Evolutionary conservation across 2,113 vertebrate genomes (phyloP).

Genomic region (Cinclus mexicanus): DNA sequence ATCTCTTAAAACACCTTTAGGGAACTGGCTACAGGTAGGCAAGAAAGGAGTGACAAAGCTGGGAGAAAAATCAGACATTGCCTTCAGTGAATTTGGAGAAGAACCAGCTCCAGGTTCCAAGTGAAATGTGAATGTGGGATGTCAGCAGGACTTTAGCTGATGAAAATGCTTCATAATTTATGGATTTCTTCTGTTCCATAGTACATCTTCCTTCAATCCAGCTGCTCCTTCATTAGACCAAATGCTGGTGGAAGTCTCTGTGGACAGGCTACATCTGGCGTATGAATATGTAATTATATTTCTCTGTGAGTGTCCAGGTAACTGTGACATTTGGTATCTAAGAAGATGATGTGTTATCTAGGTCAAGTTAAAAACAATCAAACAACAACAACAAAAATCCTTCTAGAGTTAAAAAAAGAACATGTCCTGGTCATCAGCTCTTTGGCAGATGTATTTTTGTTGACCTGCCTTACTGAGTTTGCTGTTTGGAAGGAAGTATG

Average conservation of each 20-base stretch:
- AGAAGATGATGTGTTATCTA: background rate
- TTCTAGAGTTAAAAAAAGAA: background rate
- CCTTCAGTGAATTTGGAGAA: background rate
- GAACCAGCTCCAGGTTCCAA: background rate
- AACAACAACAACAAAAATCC: background rate
- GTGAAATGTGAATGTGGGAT: background rate
- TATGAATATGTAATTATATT: conserved; percentile 58
- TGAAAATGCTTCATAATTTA: background rate
- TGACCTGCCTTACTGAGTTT: background rate
- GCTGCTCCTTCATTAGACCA: conserved; percentile 60
- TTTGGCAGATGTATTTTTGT: background rate
- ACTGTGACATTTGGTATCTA: background rate
- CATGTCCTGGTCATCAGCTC: background rate
- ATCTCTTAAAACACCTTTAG: background rate
- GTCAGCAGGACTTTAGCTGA: background rate
- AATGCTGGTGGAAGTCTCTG: conserved; percentile 57
- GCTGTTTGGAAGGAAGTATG: background rate
- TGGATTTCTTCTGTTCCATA: conserved; percentile 17
- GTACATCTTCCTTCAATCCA: conserved; percentile 14
- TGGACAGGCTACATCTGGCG: conserved; percentile 49
- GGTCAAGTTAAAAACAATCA: background rate
- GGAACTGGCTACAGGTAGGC: background rate
- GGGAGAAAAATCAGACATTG: background rate
- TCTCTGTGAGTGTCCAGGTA: conserved; percentile 23
- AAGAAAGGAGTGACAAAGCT: background rate